Base-by-base conservation (phyloP, 1,140 invertebrate genomes). In the Macrocentrus cingulum region DNA sequence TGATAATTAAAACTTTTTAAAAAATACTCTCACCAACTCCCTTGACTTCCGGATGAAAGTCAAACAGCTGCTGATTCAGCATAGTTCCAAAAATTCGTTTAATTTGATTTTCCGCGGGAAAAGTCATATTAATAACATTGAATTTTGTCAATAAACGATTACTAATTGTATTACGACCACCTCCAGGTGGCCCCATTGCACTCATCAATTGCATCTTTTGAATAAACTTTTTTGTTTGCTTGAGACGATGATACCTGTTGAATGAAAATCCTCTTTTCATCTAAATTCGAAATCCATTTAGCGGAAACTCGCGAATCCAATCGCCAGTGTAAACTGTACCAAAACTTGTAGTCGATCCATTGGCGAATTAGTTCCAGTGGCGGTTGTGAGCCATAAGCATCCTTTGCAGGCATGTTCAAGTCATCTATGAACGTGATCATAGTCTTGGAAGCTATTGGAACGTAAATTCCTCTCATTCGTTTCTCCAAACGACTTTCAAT, bases 351-450 rank as follows among this genome's bases (percentile, higher is more conserved):
- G 77, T 91, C 90, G 22, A 93, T 81, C 89, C 89, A 92, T 62
- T 93, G 87, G n/a, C 88, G 80, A 53, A 94, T 83, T 18, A 94
- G 74, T 75, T 95, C 92, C 2, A 95, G 72, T 1, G 92, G 90
- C 9, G 91, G 91, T 69, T 94, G 91, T 0, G 91, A 91, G 0
- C 91, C 91, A 71, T 91, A 94, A 5, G 81, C 84, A 63, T 94
- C 92, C 63, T 91, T 91, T n/a, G 86, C 87, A 0, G 91, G 91
- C 89, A 94, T 93, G 74, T 94, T 94, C 63, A 94, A 87, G 71
- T 95, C 91, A 73, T 95, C 92, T 83, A 94, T 86, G 70, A 92
- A 93, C 1, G 86, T 85, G 42, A 94, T 84, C 81, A 94, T 84
- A 62, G 80, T 88, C 80, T 92, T 94, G 25, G 83, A 87, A 62